A percentile compares a stretch with the other conserved stretches of the same genome.
phyloP scores from a whole-genome alignment of 2,888 invertebrate genomes.

The Megalurothrips usitatus region DNA sequence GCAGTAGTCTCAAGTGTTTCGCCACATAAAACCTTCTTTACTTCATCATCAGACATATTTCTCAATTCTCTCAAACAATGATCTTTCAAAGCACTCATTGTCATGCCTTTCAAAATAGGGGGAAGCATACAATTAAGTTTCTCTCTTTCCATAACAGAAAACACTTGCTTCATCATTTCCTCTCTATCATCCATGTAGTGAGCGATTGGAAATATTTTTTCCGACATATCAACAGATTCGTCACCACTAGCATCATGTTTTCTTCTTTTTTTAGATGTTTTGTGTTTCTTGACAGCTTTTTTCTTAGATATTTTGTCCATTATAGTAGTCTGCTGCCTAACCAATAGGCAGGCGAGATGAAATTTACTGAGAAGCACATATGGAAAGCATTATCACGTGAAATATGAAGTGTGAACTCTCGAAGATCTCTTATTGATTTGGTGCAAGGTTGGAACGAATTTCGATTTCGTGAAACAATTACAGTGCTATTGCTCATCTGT shows the following conservation, averaged over 20 bases:
- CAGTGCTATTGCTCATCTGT: too few species aligned
- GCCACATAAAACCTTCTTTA: neutral
- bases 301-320: neutral
- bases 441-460: too few species aligned
- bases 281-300: neutral
- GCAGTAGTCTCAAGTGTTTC: neutral
- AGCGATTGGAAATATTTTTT: slow-evolving; percentile 13
- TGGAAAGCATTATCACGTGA: too few species aligned
- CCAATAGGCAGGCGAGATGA: too few species aligned
- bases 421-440: too few species aligned
- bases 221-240: slow-evolving; percentile 2
- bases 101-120: slow-evolving; percentile 28
- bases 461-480: too few species aligned
- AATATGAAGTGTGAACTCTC: too few species aligned
- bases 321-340: too few species aligned
- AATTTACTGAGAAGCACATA: too few species aligned
- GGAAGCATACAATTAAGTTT: slow-evolving; percentile 32
- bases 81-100: neutral
- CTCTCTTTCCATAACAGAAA: slow-evolving; percentile 37
- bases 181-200: slow-evolving; percentile 30
- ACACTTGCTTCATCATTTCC: slow-evolving; percentile 31
- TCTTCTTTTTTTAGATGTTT: neutral
- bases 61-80: neutral
- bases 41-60: slow-evolving; percentile 7
- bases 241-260: neutral